Base-by-base conservation (phyloP, 2,888 invertebrate genomes). In the Metallyticus violacea region DNA sequence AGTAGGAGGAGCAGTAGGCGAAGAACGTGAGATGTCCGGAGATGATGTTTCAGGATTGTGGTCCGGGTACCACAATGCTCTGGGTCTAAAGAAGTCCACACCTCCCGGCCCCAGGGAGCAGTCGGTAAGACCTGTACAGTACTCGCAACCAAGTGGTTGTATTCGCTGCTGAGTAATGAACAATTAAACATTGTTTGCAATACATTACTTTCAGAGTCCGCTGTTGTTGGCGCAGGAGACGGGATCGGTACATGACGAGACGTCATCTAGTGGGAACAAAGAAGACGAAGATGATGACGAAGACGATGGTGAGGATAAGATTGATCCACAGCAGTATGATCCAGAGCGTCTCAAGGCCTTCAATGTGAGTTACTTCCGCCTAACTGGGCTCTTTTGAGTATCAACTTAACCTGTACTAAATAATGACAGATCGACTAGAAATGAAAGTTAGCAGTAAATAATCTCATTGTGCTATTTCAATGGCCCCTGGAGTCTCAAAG, bases 291-390 rank as follows among this genome's bases (percentile, higher is more conserved):
- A 96, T 90, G 96, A 96, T 90, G 97, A 97, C 89, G 97, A 97
- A 91, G 98, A 97, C 91, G 98, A 98, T 91, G 97, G 96, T 86
- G 98, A 98, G 91, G 98, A 98, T 91, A 95, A 97, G 90, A 95
- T 98, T 89, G 97, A 98, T 91, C 96, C 97, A 84, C 96, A 97
- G 89, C 94, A 95, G 89, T 96, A 97, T 90, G 98, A 99, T 91
- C 98, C 98, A 0, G 98, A 99, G 92, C 94, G 98, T 91, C 95
- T 98, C 89, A 98, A 98, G 92, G 98, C 98, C 89, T 98, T 98
- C 91, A 98, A 98, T 93, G 98, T 98, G 92, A 95, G 96, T 92
- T n/a, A 62, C 4, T 62, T 62, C 4, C 2, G 15, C 5, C 6
- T 6, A 30, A 4, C n/a, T n/a, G n/a, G n/a, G n/a, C n/a, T n/a